These are phyloP conservation scores for Callionymus lyra DNA, from an alignment of 2,113 vertebrate genomes.

Conservation along the genomic window DNA sequence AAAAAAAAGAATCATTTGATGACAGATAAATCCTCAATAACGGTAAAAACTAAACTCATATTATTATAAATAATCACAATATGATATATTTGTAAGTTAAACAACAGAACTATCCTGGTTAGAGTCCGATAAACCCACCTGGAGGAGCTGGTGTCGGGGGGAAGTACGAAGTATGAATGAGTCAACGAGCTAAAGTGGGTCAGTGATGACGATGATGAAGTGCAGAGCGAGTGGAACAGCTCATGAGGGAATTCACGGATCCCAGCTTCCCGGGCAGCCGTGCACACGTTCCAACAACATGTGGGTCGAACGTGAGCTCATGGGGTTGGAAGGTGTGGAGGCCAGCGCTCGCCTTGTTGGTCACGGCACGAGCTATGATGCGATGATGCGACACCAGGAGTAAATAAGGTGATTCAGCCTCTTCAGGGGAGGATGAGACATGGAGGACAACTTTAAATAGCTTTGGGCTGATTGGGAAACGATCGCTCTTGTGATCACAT, in stretches of 20 bases:
- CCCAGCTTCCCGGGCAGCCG: not conserved
- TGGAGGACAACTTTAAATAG: too few relatives aligned
- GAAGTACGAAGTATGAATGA: conserved; percentile 18
- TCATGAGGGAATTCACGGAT: conserved; percentile 8
- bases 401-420: conserved; percentile 4
- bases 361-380: not conserved
- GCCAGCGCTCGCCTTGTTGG: conserved; percentile 5
- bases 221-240: not conserved
- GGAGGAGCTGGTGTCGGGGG: conserved; percentile 8
- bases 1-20: too few relatives aligned
- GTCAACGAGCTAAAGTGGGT: conserved; percentile 24
- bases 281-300: conserved; percentile 2
- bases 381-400: too few relatives aligned
- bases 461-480: too few relatives aligned
- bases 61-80: too few relatives aligned
- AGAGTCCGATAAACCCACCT: conserved; percentile 16
- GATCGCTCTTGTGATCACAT: too few relatives aligned
- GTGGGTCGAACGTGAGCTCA: conserved; percentile 1
- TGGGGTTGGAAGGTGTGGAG: not conserved
- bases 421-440: too few relatives aligned
- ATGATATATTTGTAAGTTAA: too few relatives aligned
- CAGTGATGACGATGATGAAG: conserved; percentile 11
- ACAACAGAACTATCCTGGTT: too few relatives aligned
- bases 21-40: too few relatives aligned
- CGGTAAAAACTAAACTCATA: too few relatives aligned